Evolutionary conservation across 2,113 vertebrate genomes (phyloP), one percentile per base, ranked within the genome.

Genomic region (Lucifuga dentata): DNA sequence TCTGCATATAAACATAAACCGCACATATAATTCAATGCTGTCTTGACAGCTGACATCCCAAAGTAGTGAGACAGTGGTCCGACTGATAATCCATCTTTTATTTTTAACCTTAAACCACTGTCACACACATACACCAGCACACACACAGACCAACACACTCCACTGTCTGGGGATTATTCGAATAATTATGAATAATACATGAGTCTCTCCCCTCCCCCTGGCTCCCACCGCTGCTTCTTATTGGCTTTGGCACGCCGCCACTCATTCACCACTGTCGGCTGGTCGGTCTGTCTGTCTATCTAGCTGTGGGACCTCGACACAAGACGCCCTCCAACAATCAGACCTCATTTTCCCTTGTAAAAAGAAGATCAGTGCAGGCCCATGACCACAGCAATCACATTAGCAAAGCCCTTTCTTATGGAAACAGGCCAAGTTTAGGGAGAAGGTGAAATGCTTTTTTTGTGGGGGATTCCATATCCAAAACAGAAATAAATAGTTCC

Each of bases 131-230:
- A 76, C 74, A 81, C 56, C 53, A 84, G 76, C 71, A 43, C 76
- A 84, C 72, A 56, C 84, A 82, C 87, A 82, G 78, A 82, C 86
- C 76, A 87, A 80, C 76, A 66, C 78, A 77, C 84, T 78, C 76
- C 73, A 86, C 83, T 84, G 84, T 87, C 85, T 89, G 84, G 83
- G 90, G 90, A 92, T 93, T 92, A 92, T 91, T 92, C 70, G 81
- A 91, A 91, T 89, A 88, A 89, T 84, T 72, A 92, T 93, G 91
- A 94, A 93, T 93, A 93, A 94, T 90, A 90, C 92, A 94, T 92
- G 86, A 93, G 86, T 81, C 76, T 89, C 85, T 87, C 87, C 88
- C 86, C 78, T 77, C 83, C 91, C 90, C 85, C 90, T 80, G 80
- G 83, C 91, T 89, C 80, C 86, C 81, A 84, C 66, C 69, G 61